phyloP scores from a whole-genome alignment of 2,113 vertebrate genomes.

The Actenoides hombroni region DNA sequence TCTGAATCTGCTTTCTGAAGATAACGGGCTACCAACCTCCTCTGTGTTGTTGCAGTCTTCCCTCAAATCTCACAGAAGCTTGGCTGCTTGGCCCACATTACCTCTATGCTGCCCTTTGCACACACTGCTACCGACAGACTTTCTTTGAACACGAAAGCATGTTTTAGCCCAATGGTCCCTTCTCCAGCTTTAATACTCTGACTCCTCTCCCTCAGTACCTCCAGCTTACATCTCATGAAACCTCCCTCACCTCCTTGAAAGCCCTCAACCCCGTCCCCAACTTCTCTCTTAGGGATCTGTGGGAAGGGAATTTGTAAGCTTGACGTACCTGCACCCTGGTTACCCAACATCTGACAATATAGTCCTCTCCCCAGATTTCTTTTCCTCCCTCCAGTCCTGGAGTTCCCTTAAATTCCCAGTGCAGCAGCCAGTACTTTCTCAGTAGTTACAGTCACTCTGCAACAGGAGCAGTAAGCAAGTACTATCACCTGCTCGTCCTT shows the following conservation, averaged over 20 bases:
- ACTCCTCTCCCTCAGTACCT: background rate
- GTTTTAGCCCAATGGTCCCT: background rate
- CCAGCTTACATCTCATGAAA: background rate
- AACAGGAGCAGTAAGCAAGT: background rate
- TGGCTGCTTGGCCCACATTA: background rate
- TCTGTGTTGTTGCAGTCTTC: background rate
- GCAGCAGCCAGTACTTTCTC: background rate
- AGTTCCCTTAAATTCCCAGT: background rate
- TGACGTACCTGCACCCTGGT: background rate
- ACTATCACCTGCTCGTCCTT: background rate
- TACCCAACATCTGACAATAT: background rate
- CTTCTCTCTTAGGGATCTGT: background rate
- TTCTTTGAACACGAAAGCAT: background rate
- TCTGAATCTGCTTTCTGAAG: background rate
- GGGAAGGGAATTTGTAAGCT: background rate
- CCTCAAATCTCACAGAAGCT: background rate
- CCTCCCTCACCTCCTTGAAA: background rate
- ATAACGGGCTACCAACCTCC: background rate
- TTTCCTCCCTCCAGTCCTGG: background rate
- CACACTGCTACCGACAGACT: background rate
- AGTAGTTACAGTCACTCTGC: background rate
- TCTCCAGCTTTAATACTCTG: background rate
- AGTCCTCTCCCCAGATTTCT: background rate
- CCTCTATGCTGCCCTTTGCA: background rate
- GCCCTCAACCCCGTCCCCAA: background rate